Evolutionary conservation across 2,888 invertebrate genomes (phyloP), one percentile per base, ranked within the genome.

Genomic region (Dasypolia templi): DNA sequence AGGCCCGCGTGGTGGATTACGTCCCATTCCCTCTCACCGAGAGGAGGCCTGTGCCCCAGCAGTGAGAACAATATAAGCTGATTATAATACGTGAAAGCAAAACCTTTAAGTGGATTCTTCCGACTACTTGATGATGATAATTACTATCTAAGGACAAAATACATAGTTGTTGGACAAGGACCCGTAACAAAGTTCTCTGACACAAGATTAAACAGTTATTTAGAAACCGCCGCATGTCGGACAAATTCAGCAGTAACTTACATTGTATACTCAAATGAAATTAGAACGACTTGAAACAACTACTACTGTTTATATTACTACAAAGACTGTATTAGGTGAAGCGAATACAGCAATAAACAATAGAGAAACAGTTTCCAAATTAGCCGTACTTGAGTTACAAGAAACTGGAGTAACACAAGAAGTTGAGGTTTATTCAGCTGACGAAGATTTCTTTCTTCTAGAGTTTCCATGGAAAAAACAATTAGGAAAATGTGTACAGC

Each of bases 401-500:
- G 72, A 56, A 82, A 73, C 59, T 59, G 29, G 11, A 72, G 63
- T 35, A 72, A 71, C 67, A 82, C 75, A 80, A 71, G 56, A 53
- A 78, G 58, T 72, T 69, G 68, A 75, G 67, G 44, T 77, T 78
- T 84, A 80, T 79, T 73, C 49, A 75, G 69, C 76, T 65, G 78
- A 72, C 72, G 80, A 85, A 86, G 81, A 86, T 87, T 87, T 87
- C 82, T 81, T 78, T 81, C 64, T 80, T 72, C 59, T 62, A 76
- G 71, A 64, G 72, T 79, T 84, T 73, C 58, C 70, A 77, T 19
- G 17, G 19, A 35, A 68, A 87, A 84, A 77, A 75, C 70, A 72
- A 81, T 84, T 79, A 77, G 75, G 75, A 72, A 81, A 87, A 88
- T 84, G 85, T 87, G 86, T 84, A 87, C 82, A 81, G 82, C 79